phyloP scores from a whole-genome alignment of 2,113 vertebrate genomes.

The Phalacrocorax brasilianus region DNA sequence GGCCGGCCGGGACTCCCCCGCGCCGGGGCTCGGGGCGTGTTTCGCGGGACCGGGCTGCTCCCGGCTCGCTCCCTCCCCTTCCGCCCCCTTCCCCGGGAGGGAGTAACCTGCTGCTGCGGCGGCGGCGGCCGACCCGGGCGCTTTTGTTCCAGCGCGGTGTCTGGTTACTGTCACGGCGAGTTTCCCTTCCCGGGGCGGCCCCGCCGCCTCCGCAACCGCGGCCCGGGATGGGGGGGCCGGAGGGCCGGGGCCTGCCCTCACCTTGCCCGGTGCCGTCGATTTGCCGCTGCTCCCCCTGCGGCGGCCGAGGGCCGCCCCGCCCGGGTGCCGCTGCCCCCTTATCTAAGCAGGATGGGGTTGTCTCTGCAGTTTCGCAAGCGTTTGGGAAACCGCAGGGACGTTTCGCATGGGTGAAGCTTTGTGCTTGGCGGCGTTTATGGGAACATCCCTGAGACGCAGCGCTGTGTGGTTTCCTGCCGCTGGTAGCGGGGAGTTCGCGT shows the following conservation, averaged over 20 bases:
- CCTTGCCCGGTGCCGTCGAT: not conserved
- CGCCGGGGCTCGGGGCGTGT: not conserved
- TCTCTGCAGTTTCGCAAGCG: constrained; percentile 25
- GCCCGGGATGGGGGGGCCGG: too few relatives aligned
- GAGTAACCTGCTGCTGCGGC: constrained; percentile 10
- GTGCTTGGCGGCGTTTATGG: not conserved
- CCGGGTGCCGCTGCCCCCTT: not conserved
- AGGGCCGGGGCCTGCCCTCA: not conserved
- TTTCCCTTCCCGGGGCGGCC: not conserved
- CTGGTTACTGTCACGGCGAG: constrained; percentile 52
- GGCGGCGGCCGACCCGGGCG: not conserved
- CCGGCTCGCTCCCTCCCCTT: not conserved
- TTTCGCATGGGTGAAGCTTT: not conserved
- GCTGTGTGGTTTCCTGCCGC: not conserved
- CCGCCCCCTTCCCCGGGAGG: not conserved
- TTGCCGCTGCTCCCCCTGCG: not conserved
- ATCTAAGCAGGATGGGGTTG: not conserved
- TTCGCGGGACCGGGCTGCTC: not conserved
- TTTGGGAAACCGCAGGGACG: not conserved
- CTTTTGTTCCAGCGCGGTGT: constrained; percentile 54
- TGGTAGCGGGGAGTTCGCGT: not conserved
- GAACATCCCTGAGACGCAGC: not conserved
- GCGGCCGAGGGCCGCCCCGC: not conserved
- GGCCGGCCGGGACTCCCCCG: not conserved
- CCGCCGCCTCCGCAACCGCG: not conserved